Evolutionary conservation across 2,113 vertebrate genomes (phyloP).

Genomic region (Serinus canaria): DNA sequence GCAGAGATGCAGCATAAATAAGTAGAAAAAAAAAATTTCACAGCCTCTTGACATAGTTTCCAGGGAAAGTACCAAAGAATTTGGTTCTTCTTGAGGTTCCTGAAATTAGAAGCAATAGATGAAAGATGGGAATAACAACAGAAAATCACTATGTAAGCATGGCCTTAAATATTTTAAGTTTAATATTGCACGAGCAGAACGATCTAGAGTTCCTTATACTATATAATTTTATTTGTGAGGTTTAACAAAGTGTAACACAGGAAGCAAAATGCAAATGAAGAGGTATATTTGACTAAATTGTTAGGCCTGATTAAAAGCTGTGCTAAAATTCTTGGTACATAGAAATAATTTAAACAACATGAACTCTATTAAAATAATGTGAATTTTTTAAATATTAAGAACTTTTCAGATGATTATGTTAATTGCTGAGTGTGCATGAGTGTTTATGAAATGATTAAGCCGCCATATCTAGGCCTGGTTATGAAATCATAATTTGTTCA

Average conservation of each 20-base stretch:
- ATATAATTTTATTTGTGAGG: not conserved
- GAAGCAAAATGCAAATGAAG: not conserved
- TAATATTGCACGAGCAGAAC: not conserved
- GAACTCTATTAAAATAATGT: not conserved
- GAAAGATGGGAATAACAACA: conserved; percentile 55
- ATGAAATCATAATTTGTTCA: not conserved
- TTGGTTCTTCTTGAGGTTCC: conserved; percentile 97
- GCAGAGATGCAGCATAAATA: conserved; percentile 72
- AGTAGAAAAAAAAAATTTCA: conserved; percentile 76
- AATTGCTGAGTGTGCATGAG: not conserved
- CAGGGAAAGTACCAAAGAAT: conserved; percentile 98
- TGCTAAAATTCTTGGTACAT: not conserved
- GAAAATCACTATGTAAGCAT: not conserved
- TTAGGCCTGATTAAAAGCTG: not conserved
- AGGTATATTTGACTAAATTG: not conserved
- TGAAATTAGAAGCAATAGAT: conserved; percentile 77
- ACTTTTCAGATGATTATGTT: not conserved
- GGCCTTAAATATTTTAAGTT: not conserved
- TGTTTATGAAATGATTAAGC: not conserved
- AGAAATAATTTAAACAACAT: not conserved
- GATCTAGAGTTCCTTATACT: not conserved
- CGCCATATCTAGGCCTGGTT: not conserved
- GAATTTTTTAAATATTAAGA: not conserved
- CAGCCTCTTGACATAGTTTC: conserved; percentile 98
- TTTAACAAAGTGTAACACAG: not conserved